Base-by-base conservation (phyloP, 1,140 invertebrate species). In the Diachasma alloeum region DNA sequence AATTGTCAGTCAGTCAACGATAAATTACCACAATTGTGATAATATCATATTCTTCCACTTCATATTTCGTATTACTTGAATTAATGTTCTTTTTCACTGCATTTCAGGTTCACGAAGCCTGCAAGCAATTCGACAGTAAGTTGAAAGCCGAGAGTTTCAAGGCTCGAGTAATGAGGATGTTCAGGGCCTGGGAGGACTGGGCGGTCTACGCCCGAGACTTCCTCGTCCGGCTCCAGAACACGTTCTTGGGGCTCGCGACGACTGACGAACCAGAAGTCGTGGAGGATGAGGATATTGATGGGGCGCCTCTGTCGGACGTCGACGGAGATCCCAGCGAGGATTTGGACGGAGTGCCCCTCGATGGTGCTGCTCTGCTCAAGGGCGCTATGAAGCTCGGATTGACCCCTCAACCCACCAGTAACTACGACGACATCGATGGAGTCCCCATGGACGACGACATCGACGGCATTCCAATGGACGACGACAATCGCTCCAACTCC, bases 101-200 rank as follows among this genome's bases (percentile, higher is more conserved):
- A n/a, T n/a, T n/a, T n/a, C 6, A 31, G 44, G n/a, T 98, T 2
- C 93, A 95, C 88, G 93, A 92, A 84, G 92, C 94, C 17, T 95
- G 94, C 85, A 92, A 94, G 84, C 92, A 90, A 59, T 94, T 98
- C 86, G 94, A 97, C 81, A 97, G 96, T 79, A 91, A 97, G 76
- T 87, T 99, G 53, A 97, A 97, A 91, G 97, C 97, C 39, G 98
- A 99, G 91, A 97, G 98, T 42, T 99, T 99, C 87, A 97, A 98
- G 90, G 94, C 97, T 80, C 93, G 98, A 76, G 95, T 99, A n/a
- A 95, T 98, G 91, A 92, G 94, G 83, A 96, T 97, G 83, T 95
- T 99, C 85, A 93, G 96, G 84, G 97, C 97, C 1, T 99, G 98
- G 98, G 97, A 99, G 89, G 99, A 99, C 83, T 99, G 97, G 95